phyloP scores from a whole-genome alignment of 2,888 invertebrate genomes.

The Petrolisthes manimaculis region DNA sequence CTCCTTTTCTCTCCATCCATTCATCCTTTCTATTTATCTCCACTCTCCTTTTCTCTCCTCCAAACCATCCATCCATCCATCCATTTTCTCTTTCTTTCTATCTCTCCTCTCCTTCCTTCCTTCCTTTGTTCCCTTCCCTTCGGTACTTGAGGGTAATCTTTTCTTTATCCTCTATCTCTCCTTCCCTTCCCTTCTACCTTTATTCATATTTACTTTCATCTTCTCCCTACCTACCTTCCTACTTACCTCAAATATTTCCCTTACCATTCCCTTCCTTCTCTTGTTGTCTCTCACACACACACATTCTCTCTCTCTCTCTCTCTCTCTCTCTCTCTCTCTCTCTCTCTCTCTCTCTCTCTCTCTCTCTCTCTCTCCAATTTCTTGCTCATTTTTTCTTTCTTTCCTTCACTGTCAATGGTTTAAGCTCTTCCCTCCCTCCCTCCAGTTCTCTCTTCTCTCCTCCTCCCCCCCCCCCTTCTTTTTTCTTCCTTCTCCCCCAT shows the following conservation, averaged over 20 bases:
- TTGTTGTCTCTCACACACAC: background rate
- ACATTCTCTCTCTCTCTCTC: background rate
- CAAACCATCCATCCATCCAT: background rate
- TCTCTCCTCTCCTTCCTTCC: background rate
- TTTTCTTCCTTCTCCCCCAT: background rate
- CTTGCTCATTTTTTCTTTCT: background rate
- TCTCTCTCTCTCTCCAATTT: background rate
- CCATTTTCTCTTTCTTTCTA: background rate
- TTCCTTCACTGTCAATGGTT: background rate
- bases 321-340: background rate
- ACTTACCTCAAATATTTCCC: background rate
- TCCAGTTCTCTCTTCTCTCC: background rate
- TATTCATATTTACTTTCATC: background rate
- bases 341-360: background rate
- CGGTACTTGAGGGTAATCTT: background rate
- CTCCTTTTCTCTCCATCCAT: background rate
- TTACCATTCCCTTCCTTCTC: background rate
- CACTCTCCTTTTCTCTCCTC: background rate
- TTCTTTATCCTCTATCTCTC: background rate
- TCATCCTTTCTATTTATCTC: background rate
- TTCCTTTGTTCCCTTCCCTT: background rate
- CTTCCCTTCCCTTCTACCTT: background rate
- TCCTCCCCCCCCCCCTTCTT: background rate
- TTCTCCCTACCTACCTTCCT: background rate
- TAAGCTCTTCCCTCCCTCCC: background rate